These are phyloP conservation scores for Peromyscus nudipes DNA, from an alignment of 2,797 vertebrate genomes.

Conservation along the genomic window DNA sequence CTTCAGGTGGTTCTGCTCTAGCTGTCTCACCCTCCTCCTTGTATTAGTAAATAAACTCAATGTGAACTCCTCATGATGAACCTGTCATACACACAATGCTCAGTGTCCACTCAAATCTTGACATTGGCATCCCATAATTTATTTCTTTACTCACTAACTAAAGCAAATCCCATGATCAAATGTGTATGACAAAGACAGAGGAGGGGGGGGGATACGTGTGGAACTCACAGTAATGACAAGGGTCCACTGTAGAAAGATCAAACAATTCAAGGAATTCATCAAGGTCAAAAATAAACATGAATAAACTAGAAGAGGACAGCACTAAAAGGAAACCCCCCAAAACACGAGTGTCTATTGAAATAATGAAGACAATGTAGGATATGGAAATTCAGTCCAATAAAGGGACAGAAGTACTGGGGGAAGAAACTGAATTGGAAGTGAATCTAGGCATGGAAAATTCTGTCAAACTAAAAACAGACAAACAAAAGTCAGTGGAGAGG, in stretches of 20 bases:
- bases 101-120: neutral
- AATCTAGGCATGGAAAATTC: too few species aligned
- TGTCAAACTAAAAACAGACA: neutral
- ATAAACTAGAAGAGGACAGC: neutral
- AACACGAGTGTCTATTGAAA: neutral
- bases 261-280: neutral
- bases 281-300: neutral
- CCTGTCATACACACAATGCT: neutral
- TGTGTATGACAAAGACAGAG: neutral
- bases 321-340: neutral
- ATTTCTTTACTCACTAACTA: neutral
- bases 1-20: rapidly evolving
- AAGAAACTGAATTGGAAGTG: neutral
- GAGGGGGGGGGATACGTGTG: neutral
- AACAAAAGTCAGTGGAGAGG: neutral
- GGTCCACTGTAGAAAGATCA: neutral
- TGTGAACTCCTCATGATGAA: too few species aligned
- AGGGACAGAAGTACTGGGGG: neutral
- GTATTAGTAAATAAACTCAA: neutral
- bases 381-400: neutral
- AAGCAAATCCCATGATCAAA: neutral
- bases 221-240: neutral
- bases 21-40: neutral
- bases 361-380: neutral
- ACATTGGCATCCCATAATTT: neutral